Evolutionary conservation across 2,797 vertebrate species (phyloP), one percentile per base, ranked within the genome.

Genomic region (Sphenodon punctatus): DNA sequence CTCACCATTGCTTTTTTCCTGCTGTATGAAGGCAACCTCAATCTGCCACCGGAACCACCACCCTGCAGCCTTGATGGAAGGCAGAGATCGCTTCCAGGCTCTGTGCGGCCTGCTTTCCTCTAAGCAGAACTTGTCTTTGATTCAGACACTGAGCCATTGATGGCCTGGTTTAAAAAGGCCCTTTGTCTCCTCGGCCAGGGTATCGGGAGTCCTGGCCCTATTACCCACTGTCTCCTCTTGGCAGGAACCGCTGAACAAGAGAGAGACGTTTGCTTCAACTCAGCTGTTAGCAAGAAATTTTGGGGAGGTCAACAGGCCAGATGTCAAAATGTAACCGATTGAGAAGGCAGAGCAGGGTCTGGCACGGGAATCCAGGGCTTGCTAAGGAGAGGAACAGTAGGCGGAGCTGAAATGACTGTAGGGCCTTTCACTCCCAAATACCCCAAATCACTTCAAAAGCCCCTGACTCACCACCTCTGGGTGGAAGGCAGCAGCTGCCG

Each of bases 231-330:
- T 32, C 34, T 73, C 73, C 82, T 61, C 56, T 73, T 67, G 67
- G 76, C 71, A 45, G 71, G 58, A 61, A 27, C 38, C 27, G 43
- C 90, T 87, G 75, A 81, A 78, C 10, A 60, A n/a, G n/a, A n/a
- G n/a, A 83, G 86, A 90, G 82, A 65, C 67, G 68, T 82, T 87
- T 59, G 88, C 69, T 84, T 41, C 84, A 69, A 64, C 72, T 65
- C 67, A 66, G 49, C 45, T 10, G 59, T 68, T 84, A 86, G 83
- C 79, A 80, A n/a, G n/a, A 74, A 75, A 76, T 1, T 55, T 17
- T 46, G 82, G 38, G 74, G 64, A 88, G 41, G 81, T 78, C 87
- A 67, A 48, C 58, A 80, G 87, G 85, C 71, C 78, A 80, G 39
- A 0, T 32, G 7, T 78, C 0, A 79, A 73, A 78, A 70, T 2